Base-by-base conservation (phyloP, 2,113 vertebrate species). In the Poecile atricapillus region DNA sequence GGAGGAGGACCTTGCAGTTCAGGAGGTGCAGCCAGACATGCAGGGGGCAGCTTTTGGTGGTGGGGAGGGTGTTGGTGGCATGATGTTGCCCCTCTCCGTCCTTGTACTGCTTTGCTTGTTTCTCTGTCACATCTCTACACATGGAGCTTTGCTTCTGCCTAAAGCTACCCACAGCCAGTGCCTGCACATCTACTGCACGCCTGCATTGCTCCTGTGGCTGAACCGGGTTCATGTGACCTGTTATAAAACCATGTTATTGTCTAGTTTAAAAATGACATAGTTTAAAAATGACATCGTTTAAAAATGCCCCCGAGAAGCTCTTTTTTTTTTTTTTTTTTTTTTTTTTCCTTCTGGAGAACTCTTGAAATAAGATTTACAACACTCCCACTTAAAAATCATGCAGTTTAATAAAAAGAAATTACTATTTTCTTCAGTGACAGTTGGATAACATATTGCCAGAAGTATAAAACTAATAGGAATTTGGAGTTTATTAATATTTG, bases 171-270 rank as follows among this genome's bases (percentile, higher is more conserved):
- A 2, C 35, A 89, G 85, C 47, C 55, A 53, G 71, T 0, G 16
- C 68, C 62, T 62, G 71, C 85, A 43, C 89, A 81, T 78, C 86
- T 46, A 13, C 83, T 31, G 50, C 71, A 63, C 0, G n/a, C 49
- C 87, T 70, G 33, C 15, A 8, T 52, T 74, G 86, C 85, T 96
- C 63, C 67, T 0, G 3, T 0, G 0, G 78, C 75, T 52, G 47
- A 85, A 55, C 55, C 1, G 5, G 33, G 52, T 74, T 87, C 90
- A 86, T 6, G 59, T 94, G 96, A 74, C 67, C 71, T 62, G 87
- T 95, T 95, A 90, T 25, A 94, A 95, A 95, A 90, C 82, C 59
- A 30, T 67, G 39, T 37, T 94, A 81, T 92, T 94, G 49, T 94
- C 84, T 94, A 33, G 65, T 65, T 94, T 86, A 67, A 93, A 94